Conservation (phyloP, 2,797 vertebrate genomes). For the Xiphorhynchus erythropygius region DNA sequence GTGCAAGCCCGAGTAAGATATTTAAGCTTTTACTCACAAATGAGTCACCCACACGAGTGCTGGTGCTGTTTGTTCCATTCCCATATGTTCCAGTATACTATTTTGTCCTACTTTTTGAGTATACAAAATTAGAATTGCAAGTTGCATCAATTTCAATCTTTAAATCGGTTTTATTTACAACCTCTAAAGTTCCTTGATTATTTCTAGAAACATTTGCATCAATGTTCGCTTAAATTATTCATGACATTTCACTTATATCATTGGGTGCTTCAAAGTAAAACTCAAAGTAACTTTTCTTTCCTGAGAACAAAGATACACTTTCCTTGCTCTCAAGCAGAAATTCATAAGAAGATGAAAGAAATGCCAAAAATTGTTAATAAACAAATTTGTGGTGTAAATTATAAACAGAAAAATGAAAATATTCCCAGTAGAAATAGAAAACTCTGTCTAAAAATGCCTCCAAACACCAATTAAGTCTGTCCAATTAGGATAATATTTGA, state of each 20-base stretch:
- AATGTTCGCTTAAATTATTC: conserved; percentile 65
- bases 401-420: conserved; percentile 62
- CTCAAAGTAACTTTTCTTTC: conserved; percentile 64
- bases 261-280: conserved; percentile 66
- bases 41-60: conserved; percentile 1
- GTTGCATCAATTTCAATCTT: conserved; percentile 60
- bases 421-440: conserved; percentile 50
- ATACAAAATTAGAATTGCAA: conserved; percentile 59
- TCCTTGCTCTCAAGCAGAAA: conserved; percentile 44
- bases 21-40: conserved; percentile 38
- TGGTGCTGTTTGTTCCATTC: conserved; percentile 3
- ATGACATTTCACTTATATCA: conserved; percentile 71
- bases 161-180: conserved; percentile 68
- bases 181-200: conserved; percentile 62
- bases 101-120: conserved; percentile 61
- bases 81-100: conserved; percentile 47
- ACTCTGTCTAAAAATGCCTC: conserved; percentile 32
- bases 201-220: conserved; percentile 62
- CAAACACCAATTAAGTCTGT: conserved; percentile 42
- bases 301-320: conserved; percentile 55
- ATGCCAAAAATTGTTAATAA: conserved; percentile 58
- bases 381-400: conserved; percentile 59
- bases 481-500: conserved; percentile 49
- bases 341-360: conserved; percentile 62
- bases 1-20: not conserved